Evolutionary conservation across 2,797 vertebrate species (phyloP).

Genomic region (Linurgus olivaceus): DNA sequence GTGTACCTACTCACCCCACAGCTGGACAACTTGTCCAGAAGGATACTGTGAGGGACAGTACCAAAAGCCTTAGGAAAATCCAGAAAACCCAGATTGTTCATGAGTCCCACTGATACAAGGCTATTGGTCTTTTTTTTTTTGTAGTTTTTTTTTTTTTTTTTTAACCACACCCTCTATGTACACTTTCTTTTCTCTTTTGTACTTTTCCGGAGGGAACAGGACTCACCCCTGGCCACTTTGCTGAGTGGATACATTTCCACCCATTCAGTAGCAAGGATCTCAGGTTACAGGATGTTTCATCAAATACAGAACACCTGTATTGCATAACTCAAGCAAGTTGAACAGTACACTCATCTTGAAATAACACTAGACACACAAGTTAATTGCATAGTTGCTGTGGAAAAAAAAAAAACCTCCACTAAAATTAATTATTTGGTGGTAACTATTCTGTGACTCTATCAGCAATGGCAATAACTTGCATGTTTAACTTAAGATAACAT

Average conservation of each 20-base stretch:
- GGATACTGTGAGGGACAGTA: background rate
- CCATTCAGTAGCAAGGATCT: background rate
- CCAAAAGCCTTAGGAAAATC: background rate
- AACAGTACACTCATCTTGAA: constrained; percentile 9
- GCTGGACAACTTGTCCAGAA: background rate
- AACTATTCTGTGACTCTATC: constrained; percentile 7
- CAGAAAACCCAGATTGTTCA: background rate
- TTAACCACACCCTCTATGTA: background rate
- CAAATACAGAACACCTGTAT: background rate
- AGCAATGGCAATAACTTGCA: background rate
- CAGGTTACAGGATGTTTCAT: constrained; percentile 20
- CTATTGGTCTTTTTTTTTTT: background rate
- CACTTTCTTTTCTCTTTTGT: background rate
- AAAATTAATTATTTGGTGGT: constrained; percentile 13
- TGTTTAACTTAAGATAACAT: background rate
- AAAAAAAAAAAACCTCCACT: background rate
- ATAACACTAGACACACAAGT: background rate
- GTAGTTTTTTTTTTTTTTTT: background rate
- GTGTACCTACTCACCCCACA: background rate
- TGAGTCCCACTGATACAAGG: background rate
- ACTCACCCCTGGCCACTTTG: background rate
- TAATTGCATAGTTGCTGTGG: constrained; percentile 35
- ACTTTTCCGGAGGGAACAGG: background rate
- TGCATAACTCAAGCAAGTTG: constrained; percentile 17
- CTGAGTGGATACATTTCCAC: background rate